Evolutionary conservation across 2,888 invertebrate genomes (phyloP).

Genomic region (Rhopalosiphum nymphaeae): DNA sequence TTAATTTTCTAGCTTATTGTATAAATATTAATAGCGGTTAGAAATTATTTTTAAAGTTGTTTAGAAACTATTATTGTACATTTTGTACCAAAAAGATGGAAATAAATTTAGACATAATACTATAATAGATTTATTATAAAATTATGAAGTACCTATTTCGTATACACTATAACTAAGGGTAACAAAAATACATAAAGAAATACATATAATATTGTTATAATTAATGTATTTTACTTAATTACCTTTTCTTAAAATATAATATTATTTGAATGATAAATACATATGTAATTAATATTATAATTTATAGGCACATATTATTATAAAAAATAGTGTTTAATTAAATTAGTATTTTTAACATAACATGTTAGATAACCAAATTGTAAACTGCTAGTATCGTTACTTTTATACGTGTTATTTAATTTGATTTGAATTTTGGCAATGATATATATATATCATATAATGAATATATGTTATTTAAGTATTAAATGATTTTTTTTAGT

Average conservation of each 20-base stretch:
- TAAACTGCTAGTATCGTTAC: background rate
- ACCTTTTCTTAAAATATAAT: background rate
- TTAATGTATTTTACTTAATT: background rate
- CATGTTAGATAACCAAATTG: background rate
- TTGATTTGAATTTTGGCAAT: background rate
- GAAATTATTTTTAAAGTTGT: background rate
- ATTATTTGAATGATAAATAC: background rate
- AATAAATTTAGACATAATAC: too few relatives aligned
- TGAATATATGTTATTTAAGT: background rate
- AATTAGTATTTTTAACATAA: background rate
- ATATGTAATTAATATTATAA: background rate
- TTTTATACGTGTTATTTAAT: background rate
- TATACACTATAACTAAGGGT: background rate
- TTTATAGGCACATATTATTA: background rate
- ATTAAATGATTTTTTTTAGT: background rate
- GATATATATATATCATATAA: too few relatives aligned
- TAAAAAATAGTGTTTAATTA: background rate
- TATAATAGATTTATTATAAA: background rate
- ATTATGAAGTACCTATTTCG: background rate
- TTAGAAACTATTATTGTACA: background rate
- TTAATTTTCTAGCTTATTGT: background rate
- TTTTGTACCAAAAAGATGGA: background rate
- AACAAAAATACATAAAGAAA: background rate
- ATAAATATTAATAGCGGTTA: background rate
- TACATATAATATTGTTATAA: background rate